Evolutionary conservation across 2,888 invertebrate species (phyloP).

Genomic region (Torymus texanus): DNA sequence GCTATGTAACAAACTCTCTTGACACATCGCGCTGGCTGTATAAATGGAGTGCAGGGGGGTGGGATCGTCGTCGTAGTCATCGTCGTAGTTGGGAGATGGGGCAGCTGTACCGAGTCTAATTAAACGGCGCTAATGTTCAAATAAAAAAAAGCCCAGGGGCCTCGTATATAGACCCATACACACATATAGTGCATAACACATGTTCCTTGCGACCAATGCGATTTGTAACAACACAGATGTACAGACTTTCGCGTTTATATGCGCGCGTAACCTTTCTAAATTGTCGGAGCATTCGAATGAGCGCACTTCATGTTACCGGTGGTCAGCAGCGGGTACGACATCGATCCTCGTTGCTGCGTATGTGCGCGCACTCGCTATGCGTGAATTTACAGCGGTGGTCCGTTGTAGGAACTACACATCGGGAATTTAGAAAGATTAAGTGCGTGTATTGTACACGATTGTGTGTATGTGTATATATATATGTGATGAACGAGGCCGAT

Average conservation of each 20-base stretch:
- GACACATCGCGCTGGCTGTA: slow-evolving; percentile 14
- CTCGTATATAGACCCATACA: neutral
- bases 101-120: slow-evolving; percentile 50
- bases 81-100: neutral
- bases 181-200: slow-evolving; percentile 30
- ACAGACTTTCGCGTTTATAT: neutral
- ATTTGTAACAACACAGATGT: slow-evolving; percentile 41
- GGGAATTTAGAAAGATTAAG: slow-evolving; percentile 23
- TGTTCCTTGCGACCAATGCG: slow-evolving; percentile 37
- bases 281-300: slow-evolving; percentile 47
- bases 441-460: no score
- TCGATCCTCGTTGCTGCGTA: neutral
- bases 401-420: neutral
- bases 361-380: neutral
- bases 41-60: neutral
- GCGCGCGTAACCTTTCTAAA: slow-evolving; percentile 36
- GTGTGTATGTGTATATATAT: no score
- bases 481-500: no score
- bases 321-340: neutral
- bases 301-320: slow-evolving; percentile 4
- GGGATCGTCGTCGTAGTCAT: no score
- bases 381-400: slow-evolving; percentile 25
- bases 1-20: neutral
- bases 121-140: slow-evolving; percentile 50
- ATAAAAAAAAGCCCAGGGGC: slow-evolving; percentile 28